These are phyloP conservation scores for Heteropelma amictum DNA, from an alignment of 2,888 invertebrate genomes.

Conservation along the genomic window DNA sequence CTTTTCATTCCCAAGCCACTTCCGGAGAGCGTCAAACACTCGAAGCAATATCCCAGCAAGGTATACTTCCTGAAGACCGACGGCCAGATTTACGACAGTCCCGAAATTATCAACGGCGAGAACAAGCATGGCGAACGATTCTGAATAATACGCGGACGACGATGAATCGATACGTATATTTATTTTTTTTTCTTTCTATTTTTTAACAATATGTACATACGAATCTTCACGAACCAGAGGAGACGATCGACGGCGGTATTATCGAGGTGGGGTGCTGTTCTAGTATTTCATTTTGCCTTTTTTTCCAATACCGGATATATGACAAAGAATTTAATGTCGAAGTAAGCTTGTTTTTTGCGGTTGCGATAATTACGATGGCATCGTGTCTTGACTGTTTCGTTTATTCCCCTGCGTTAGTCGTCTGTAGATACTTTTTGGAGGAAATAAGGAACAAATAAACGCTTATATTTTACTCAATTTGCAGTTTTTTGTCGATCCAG, in stretches of 20 bases:
- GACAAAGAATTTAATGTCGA: too few relatives aligned
- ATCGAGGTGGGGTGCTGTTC: constrained; percentile 14
- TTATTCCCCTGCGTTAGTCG: background rate
- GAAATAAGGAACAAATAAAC: constrained; percentile 8
- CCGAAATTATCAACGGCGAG: constrained; percentile 47
- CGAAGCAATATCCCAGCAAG: constrained; percentile 69
- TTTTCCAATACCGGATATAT: background rate
- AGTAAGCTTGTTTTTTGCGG: background rate
- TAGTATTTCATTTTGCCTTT: constrained; percentile 12
- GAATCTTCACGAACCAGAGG: constrained; percentile 41
- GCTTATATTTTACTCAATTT: too few relatives aligned
- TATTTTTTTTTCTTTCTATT: background rate
- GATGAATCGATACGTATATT: background rate
- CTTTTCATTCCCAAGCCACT: constrained; percentile 72
- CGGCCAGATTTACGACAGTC: constrained; percentile 52
- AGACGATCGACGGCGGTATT: constrained; percentile 28
- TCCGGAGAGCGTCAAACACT: constrained; percentile 62
- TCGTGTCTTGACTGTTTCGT: background rate
- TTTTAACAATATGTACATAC: too few relatives aligned
- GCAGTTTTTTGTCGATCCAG: background rate
- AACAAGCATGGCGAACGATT: constrained; percentile 34
- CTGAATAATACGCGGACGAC: constrained; percentile 11
- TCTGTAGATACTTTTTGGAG: constrained; percentile 7
- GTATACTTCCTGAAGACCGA: constrained; percentile 67
- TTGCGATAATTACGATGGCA: background rate